Base-by-base conservation (phyloP, 2,797 vertebrate species). In the Masticophis lateralis region DNA sequence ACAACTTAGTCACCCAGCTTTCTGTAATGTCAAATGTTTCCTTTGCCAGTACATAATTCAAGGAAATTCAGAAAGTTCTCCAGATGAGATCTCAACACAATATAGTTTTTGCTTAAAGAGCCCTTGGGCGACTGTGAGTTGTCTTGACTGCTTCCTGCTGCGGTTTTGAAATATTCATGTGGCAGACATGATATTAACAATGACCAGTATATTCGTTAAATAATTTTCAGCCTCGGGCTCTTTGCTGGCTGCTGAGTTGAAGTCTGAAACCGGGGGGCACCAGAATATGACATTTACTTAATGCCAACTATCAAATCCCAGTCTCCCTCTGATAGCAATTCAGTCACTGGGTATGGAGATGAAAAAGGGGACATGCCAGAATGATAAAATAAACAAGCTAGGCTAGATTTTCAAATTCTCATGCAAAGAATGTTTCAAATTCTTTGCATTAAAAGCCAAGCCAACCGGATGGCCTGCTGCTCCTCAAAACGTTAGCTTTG, bases 31-130 rank as follows among this genome's bases (percentile, higher is more conserved):
- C 69, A 59, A 60, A 89, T 27, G 3, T 37, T 28, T 69, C 51
- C 20, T 43, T 86, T 86, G 2, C 57, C 61, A 92, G 87, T 79
- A n/a, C 27, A 51, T 37, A 74, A 74, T 74, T 74, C 32, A 3
- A 86, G 93, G 43, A 95, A 94, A 89, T 66, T 61, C 74, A 87
- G 43, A 94, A 93, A 53, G n/a, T 57, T 87, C 0, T 0, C 74
- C 92, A 92, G 89, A 91, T 47, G 86, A 91, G 32, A 61, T 66
- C 86, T 91, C 57, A 28, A 57, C 69, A 95, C 91, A 93, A 93
- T 94, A 88, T 32, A 89, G 74, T 95, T 94, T 86, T 88, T 0
- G 0, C 91, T 95, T 93, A 92, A 94, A 91, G 13, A 90, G 69
- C 57, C 92, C 90, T 88, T 2, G 14, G 56, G 90, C 86, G 43